A percentile compares a stretch with the other conserved stretches of the same genome.
Evolutionary conservation across 2,888 invertebrate genomes (phyloP).

Genomic region (Coelopa pilipes): DNA sequence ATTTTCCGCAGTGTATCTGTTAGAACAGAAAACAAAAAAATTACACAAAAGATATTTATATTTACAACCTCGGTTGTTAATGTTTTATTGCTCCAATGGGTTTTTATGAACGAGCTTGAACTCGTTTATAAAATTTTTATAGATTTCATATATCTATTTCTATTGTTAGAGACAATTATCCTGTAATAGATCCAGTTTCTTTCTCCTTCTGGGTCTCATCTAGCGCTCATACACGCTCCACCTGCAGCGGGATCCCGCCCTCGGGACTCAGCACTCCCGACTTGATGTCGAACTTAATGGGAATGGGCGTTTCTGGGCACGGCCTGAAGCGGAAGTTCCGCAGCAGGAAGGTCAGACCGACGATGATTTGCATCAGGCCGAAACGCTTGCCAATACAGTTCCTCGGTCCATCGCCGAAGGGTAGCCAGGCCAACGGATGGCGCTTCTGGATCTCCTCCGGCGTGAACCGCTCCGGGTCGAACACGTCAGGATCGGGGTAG

Average conservation of each 20-base stretch:
- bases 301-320: constrained; percentile 49
- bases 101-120: no score
- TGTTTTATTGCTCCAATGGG: neutral
- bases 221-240: constrained; percentile 42
- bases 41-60: no score
- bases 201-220: neutral
- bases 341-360: constrained; percentile 53
- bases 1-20: no score
- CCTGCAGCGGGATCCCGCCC: constrained; percentile 47
- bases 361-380: constrained; percentile 46
- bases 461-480: constrained; percentile 69
- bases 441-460: constrained; percentile 61
- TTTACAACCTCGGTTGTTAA: no score
- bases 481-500: constrained; percentile 72
- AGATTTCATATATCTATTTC: no score
- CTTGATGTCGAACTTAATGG: constrained; percentile 45
- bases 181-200: neutral
- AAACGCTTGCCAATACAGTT: constrained; percentile 50
- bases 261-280: constrained; percentile 45
- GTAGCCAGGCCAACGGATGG: constrained; percentile 55
- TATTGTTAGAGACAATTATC: no score
- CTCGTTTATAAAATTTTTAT: no score
- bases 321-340: constrained; percentile 51
- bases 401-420: constrained; percentile 51
- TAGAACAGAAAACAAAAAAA: no score